Conservation (phyloP, 2,113 vertebrate genomes). For the Lepus timidus region DNA sequence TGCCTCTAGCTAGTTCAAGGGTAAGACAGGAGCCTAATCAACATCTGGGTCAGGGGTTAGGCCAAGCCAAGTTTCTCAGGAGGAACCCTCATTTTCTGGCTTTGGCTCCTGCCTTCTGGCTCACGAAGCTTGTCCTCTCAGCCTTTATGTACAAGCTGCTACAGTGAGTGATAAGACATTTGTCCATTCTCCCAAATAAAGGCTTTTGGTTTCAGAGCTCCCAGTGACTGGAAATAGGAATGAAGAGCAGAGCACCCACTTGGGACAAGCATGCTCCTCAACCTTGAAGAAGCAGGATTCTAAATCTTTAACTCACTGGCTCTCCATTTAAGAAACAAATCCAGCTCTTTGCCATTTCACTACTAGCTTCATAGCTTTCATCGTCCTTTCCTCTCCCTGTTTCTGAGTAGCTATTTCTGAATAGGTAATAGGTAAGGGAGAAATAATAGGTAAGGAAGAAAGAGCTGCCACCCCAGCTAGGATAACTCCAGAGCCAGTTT, state of each 20-base stretch:
- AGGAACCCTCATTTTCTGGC: neutral
- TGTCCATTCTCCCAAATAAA: conserved; percentile 43
- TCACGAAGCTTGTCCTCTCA: neutral
- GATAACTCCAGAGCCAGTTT: conserved; percentile 21
- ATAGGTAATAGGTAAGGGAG: conserved; percentile 36
- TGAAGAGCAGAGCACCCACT: neutral
- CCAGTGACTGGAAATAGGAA: neutral
- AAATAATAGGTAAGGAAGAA: conserved; percentile 19
- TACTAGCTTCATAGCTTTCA: neutral
- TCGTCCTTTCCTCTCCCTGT: neutral
- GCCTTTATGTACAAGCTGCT: conserved; percentile 4
- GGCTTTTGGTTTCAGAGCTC: conserved; percentile 14
- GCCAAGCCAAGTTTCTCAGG: neutral
- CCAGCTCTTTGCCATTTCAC: conserved; percentile 17
- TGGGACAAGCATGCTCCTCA: neutral
- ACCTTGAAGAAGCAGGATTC: conserved; percentile 25
- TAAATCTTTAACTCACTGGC: neutral
- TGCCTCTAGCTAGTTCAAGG: neutral
- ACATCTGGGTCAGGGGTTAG: neutral
- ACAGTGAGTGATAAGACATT: neutral
- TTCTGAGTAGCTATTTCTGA: conserved; percentile 52
- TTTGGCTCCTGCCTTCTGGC: neutral
- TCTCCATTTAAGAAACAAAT: conserved; percentile 55
- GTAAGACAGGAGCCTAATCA: neutral
- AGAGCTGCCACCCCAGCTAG: neutral